Evolutionary conservation across 1,140 invertebrate species (phyloP), one percentile per base, ranked within the genome.

Genomic region (Papilio dardanus): DNA sequence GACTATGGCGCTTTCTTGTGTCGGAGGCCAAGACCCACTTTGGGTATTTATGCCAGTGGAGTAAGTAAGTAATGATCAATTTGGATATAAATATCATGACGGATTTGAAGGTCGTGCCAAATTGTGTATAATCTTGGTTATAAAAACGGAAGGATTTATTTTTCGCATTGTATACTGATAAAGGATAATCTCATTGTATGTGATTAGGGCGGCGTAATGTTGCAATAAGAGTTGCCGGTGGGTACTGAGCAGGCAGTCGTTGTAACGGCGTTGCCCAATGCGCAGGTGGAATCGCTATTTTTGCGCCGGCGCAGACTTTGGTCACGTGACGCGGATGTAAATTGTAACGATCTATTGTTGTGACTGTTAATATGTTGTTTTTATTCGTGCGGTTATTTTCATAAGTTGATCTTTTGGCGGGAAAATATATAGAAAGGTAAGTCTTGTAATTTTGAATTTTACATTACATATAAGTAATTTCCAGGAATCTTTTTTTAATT

Each of bases 201-300:
- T 28, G 21, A 58, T 58, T 58, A 28, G 54, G 21, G 4, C 19
- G 0, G 21, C 5, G 21, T 58, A 10, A 28, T 58, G 54, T 28
- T 58, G 21, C 54, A 58, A 58, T 58, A 58, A 58, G 54, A 58
- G 54, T 58, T 28, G 54, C 54, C 54, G 54, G 54, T 28, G 24
- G 12, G 54, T 28, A 58, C 24, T 28, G 62, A 4, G 8, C 8
- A 37, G 66, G 33, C 66, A 68, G 66, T 68, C 65, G n/a, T 30
- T 24, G 33, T 19, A 37, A 68, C 66, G 35, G 31, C 66, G 66
- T 68, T 68, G 66, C 33, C 66, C 35, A 68, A 68, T 19, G 66
- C 33, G 66, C 66, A 37, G 33, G 31, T 40, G 37, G 35, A 8
- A 8, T 68, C 33, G 66, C 19, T 40, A 68, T 68, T 68, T 68